phyloP scores from a whole-genome alignment of 2,113 vertebrate species.

The Aptenodytes patagonicus region DNA sequence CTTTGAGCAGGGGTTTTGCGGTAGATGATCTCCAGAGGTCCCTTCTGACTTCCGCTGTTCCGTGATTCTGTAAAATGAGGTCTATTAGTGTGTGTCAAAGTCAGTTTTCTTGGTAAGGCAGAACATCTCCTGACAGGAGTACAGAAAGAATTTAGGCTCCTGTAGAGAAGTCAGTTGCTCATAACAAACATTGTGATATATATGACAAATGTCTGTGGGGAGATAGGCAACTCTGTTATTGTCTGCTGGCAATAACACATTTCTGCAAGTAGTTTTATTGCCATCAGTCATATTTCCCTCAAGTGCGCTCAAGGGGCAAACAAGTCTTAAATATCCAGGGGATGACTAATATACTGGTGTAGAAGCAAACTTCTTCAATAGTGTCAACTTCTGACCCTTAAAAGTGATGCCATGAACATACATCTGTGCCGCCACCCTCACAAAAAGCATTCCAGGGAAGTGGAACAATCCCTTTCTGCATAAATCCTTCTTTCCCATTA shows the following conservation, averaged over 20 bases:
- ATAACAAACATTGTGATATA: neutral
- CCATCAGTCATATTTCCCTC: constrained; percentile 19
- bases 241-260: constrained; percentile 17
- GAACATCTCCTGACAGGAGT: neutral
- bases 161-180: constrained; percentile 3
- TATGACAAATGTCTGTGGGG: neutral
- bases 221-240: neutral
- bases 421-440: neutral
- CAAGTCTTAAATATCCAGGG: neutral
- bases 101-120: neutral
- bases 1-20: neutral
- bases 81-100: neutral
- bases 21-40: neutral
- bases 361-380: neutral
- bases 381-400: neutral
- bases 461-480: neutral
- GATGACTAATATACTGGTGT: neutral
- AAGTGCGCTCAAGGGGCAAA: neutral
- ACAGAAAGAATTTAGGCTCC: neutral
- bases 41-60: neutral
- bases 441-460: neutral
- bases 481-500: neutral
- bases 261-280: constrained; percentile 8
- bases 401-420: neutral
- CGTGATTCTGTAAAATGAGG: neutral